These are phyloP conservation scores for Pangasius djambal DNA, from an alignment of 2,797 vertebrate species.

Conservation along the genomic window DNA sequence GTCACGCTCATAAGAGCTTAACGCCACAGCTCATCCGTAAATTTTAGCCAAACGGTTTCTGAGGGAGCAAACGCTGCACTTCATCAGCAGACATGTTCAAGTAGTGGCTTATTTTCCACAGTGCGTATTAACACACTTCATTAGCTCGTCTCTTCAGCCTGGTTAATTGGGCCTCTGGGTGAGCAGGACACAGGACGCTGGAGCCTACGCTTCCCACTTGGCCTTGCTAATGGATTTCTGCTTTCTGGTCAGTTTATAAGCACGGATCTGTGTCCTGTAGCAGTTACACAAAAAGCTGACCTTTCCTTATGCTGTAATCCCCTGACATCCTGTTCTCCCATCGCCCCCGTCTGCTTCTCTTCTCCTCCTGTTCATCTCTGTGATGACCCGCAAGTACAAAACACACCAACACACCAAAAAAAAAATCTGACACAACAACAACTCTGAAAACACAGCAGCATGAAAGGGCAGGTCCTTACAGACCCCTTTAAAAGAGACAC, in stretches of 20 bases:
- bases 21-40: neutral
- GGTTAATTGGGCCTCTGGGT: neutral
- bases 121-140: neutral
- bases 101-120: neutral
- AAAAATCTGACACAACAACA: neutral
- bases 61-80: neutral
- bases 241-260: neutral
- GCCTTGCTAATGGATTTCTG: neutral
- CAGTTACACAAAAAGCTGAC: slow-evolving; percentile 29
- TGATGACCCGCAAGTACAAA: neutral
- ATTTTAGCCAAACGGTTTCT: neutral
- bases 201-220: neutral
- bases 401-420: neutral
- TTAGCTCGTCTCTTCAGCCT: neutral
- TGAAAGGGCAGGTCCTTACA: neutral
- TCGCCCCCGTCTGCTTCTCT: slow-evolving; percentile 44
- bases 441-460: neutral
- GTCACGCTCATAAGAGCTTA: neutral
- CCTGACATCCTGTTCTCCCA: slow-evolving; percentile 45
- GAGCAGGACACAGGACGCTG: neutral
- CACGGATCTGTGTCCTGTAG: slow-evolving; percentile 1
- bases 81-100: too few species aligned
- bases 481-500: neutral
- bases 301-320: slow-evolving; percentile 45
- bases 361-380: neutral